phyloP scores from a whole-genome alignment of 2,888 invertebrate genomes.

The Lepidochrysops patricia region DNA sequence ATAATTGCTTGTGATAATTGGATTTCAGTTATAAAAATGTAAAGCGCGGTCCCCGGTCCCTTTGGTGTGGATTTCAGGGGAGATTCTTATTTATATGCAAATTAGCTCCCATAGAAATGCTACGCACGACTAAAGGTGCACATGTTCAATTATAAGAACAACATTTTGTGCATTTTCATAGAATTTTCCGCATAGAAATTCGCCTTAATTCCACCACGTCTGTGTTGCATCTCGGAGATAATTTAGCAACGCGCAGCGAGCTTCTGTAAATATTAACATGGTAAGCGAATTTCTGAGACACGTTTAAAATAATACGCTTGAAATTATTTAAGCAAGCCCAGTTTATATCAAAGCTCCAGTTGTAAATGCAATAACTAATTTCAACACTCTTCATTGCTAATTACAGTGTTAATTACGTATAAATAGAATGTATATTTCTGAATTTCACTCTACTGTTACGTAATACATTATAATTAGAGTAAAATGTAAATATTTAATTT shows the following conservation, averaged over 20 bases:
- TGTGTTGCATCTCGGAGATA: slow-evolving; percentile 32
- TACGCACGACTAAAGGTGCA: slow-evolving; percentile 63
- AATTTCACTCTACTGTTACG: too few species aligned
- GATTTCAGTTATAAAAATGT: slow-evolving; percentile 65
- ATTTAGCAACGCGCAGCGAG: slow-evolving; percentile 34
- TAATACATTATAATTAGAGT: too few species aligned
- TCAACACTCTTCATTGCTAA: not conserved
- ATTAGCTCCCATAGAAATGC: slow-evolving; percentile 54
- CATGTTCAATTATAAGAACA: slow-evolving; percentile 69
- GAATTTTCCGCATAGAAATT: slow-evolving; percentile 47
- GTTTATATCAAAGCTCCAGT: slow-evolving; percentile 18
- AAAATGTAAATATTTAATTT: too few species aligned
- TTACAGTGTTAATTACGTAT: not conserved
- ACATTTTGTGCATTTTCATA: slow-evolving; percentile 65
- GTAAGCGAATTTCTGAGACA: slow-evolving; percentile 23
- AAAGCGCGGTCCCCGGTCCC: slow-evolving; percentile 43
- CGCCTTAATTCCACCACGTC: slow-evolving; percentile 50
- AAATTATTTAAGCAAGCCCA: slow-evolving; percentile 19
- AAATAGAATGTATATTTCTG: too few species aligned
- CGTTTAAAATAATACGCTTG: slow-evolving; percentile 21
- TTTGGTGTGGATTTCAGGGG: slow-evolving; percentile 46
- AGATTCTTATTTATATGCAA: slow-evolving; percentile 70
- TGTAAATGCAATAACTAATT: slow-evolving; percentile 7
- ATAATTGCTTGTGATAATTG: slow-evolving; percentile 70
- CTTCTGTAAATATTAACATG: slow-evolving; percentile 45